These are phyloP conservation scores for Archocentrus centrarchus DNA, from an alignment of 2,113 vertebrate genomes.

Conservation along the genomic window DNA sequence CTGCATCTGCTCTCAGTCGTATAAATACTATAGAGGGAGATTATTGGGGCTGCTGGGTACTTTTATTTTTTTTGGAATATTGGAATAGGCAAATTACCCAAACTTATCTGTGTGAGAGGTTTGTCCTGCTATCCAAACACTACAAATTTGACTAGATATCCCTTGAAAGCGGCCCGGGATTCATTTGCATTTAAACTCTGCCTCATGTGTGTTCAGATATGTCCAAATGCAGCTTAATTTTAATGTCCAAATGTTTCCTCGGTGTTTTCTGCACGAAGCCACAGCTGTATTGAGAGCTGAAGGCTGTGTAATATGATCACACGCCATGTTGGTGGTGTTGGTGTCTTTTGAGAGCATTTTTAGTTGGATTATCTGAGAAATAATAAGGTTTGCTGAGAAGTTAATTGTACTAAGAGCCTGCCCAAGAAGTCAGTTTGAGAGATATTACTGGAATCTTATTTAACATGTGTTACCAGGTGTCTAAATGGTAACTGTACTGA, in stretches of 20 bases:
- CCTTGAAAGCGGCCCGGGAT: not conserved
- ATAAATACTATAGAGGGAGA: too few relatives aligned
- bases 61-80: not conserved
- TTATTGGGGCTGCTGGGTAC: not conserved
- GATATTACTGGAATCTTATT: too few relatives aligned
- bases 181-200: slow-evolving; percentile 28
- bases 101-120: not conserved
- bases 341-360: not conserved
- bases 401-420: not conserved
- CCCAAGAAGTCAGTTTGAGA: not conserved
- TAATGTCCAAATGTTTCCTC: not conserved
- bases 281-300: not conserved
- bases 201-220: not conserved
- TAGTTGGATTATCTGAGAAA: not conserved
- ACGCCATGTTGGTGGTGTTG: not conserved
- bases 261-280: not conserved
- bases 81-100: slow-evolving; percentile 4
- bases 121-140: not conserved
- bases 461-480: too few relatives aligned
- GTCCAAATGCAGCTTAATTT: not conserved
- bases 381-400: not conserved
- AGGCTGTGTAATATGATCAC: not conserved
- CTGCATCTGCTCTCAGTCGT: not conserved
- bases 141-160: slow-evolving; percentile 25
- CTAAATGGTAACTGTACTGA: too few relatives aligned